Percentiles rank a stretch among this genome's conserved stretches.
phyloP scores from a whole-genome alignment of 2,797 vertebrate species.

The Tokudaia tokunoshimensis region DNA sequence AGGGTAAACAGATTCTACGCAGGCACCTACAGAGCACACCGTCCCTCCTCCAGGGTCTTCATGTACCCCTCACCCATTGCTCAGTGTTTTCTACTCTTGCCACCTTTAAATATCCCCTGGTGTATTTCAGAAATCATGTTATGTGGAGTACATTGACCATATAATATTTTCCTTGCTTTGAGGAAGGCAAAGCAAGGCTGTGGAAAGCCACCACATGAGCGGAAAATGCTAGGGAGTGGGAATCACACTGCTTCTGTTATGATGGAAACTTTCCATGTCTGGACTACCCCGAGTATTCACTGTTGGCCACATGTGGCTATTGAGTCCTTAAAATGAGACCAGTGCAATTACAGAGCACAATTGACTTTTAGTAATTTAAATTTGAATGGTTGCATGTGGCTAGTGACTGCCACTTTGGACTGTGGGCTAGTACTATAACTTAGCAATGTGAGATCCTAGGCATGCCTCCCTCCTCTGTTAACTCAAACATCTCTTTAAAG shows the following conservation, averaged over 20 bases:
- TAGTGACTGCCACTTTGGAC: neutral
- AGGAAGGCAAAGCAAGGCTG: constrained; percentile 41
- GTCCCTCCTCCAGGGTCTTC: neutral
- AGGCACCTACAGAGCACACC: neutral
- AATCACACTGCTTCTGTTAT: constrained; percentile 44
- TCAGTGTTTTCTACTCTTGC: neutral
- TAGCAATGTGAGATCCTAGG: neutral
- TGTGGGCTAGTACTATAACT: neutral
- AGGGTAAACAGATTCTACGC: neutral
- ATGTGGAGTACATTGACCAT: neutral
- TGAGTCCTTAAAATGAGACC: constrained; percentile 20
- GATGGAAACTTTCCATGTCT: constrained; percentile 45
- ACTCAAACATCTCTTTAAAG: neutral
- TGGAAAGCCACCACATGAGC: constrained; percentile 31
- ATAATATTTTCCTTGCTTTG: constrained; percentile 50
- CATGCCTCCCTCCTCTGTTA: neutral
- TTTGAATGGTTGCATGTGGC: neutral
- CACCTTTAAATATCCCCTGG: neutral
- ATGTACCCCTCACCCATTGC: neutral
- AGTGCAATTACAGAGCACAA: constrained; percentile 19
- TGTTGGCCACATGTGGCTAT: neutral
- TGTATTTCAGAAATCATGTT: constrained; percentile 42
- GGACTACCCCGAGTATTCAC: neutral
- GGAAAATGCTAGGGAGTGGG: constrained; percentile 48
- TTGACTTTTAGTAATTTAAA: constrained; percentile 18